Percentiles rank a stretch among this genome's conserved stretches.
Conservation (phyloP, 2,113 vertebrate genomes). For the Trematomus loennbergii region DNA sequence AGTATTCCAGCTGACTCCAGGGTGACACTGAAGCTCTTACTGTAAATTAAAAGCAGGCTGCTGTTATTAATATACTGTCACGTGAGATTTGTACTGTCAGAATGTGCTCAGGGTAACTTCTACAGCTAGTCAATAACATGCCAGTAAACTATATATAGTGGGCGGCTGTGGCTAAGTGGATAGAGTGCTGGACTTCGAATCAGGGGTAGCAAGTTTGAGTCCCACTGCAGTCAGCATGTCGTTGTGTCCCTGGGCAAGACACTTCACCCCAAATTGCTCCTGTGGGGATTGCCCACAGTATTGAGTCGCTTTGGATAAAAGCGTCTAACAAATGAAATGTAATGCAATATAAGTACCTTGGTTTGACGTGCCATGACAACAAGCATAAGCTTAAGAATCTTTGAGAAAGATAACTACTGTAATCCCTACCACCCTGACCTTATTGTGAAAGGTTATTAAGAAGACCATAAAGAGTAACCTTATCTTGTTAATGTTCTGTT, state of each 20-base stretch:
- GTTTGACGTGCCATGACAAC: not conserved
- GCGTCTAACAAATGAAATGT: no score
- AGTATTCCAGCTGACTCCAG: slow-evolving; percentile 43
- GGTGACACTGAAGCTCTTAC: slow-evolving; percentile 20
- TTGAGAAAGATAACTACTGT: not conserved
- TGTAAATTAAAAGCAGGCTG: slow-evolving; percentile 34
- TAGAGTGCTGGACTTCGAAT: no score
- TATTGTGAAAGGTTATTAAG: not conserved
- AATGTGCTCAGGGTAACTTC: not conserved
- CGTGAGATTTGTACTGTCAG: slow-evolving; percentile 9
- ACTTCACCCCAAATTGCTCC: no score
- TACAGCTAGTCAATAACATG: not conserved
- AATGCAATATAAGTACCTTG: slow-evolving; percentile 7
- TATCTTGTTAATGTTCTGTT: slow-evolving; percentile 22
- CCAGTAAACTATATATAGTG: slow-evolving; percentile 7
- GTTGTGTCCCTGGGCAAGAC: no score
- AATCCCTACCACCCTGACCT: not conserved
- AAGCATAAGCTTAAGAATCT: not conserved
- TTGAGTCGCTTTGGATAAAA: no score
- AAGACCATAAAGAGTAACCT: not conserved
- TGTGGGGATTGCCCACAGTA: no score
- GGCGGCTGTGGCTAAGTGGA: no score
- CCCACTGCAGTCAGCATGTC: no score
- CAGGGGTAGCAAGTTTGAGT: no score
- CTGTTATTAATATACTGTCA: slow-evolving; percentile 30